Evolutionary conservation across 2,888 invertebrate genomes (phyloP).

Genomic region (Spilosoma lubricipeda): DNA sequence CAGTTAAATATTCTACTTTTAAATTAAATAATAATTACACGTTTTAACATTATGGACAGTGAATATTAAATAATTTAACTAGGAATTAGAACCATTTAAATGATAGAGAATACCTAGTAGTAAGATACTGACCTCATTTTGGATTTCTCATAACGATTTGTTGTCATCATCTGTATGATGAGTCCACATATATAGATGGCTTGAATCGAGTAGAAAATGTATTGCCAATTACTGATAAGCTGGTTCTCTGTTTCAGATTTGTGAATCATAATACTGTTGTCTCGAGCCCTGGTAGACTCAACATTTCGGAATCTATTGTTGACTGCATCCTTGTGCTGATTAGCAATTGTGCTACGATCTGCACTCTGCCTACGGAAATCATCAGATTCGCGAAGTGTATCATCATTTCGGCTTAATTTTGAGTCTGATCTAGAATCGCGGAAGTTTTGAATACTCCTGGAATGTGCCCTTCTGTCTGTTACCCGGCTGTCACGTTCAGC

Average conservation of each 20-base stretch:
- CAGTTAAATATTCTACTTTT: too few relatives aligned
- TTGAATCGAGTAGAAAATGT: conserved; percentile 72
- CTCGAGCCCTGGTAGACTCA: conserved; percentile 34
- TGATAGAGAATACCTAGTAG: neutral
- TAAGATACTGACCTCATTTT: conserved; percentile 48
- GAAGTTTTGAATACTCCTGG: conserved; percentile 22
- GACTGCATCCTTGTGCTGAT: conserved; percentile 32
- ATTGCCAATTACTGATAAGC: conserved; percentile 62
- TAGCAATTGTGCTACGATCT: conserved; percentile 23
- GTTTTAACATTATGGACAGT: neutral
- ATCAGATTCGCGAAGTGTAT: conserved; percentile 16
- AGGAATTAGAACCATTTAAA: neutral
- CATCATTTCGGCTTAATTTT: conserved; percentile 20
- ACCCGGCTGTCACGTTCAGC: conserved; percentile 7
- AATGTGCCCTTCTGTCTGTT: conserved; percentile 13
- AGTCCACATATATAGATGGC: conserved; percentile 70
- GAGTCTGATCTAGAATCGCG: conserved; percentile 23
- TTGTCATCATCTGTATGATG: conserved; percentile 61
- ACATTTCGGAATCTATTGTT: conserved; percentile 40
- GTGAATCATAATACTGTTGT: conserved; percentile 19
- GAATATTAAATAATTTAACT: neutral
- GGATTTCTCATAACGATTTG: conserved; percentile 49
- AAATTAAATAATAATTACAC: neutral
- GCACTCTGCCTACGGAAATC: conserved; percentile 21
- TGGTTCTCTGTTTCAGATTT: conserved; percentile 32